Conservation (phyloP, 2,797 vertebrate species). For the Liparis tanakae region DNA sequence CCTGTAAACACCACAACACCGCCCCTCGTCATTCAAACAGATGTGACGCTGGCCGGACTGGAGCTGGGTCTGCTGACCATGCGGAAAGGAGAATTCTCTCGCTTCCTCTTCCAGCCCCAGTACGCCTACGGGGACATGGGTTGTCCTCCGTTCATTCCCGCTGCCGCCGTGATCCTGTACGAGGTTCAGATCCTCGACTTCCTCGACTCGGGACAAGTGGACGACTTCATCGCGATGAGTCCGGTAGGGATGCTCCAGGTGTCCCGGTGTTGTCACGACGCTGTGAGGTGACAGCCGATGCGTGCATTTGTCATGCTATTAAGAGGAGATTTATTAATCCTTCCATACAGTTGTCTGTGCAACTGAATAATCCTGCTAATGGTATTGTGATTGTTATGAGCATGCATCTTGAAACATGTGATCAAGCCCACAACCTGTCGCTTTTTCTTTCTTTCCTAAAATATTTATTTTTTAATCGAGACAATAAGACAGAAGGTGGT, state of each 20-base stretch:
- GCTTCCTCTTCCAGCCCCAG: constrained; percentile 84
- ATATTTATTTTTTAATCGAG: not conserved
- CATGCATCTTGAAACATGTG: not conserved
- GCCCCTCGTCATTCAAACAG: constrained; percentile 69
- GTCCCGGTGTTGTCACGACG: not conserved
- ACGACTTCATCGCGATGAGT: constrained; percentile 83
- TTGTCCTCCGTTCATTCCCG: constrained; percentile 90
- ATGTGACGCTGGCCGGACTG: constrained; percentile 90
- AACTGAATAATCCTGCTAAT: not conserved
- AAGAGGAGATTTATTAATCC: not conserved
- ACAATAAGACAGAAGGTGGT: not conserved
- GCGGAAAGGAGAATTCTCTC: constrained; percentile 90
- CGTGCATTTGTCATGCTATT: not conserved
- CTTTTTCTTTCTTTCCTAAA: not conserved
- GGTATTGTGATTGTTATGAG: not conserved
- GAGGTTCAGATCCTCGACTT: constrained; percentile 92
- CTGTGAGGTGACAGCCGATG: not conserved
- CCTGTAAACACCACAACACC: too few relatives aligned
- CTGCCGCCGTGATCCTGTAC: constrained; percentile 83
- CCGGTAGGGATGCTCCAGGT: constrained; percentile 77
- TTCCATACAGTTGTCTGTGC: not conserved
- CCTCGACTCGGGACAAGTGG: constrained; percentile 86
- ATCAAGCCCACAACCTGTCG: not conserved
- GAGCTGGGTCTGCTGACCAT: constrained; percentile 90
- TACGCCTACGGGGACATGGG: constrained; percentile 91